Conservation (phyloP, 1,140 invertebrate species). For the Anoplolepis gracilipes region DNA sequence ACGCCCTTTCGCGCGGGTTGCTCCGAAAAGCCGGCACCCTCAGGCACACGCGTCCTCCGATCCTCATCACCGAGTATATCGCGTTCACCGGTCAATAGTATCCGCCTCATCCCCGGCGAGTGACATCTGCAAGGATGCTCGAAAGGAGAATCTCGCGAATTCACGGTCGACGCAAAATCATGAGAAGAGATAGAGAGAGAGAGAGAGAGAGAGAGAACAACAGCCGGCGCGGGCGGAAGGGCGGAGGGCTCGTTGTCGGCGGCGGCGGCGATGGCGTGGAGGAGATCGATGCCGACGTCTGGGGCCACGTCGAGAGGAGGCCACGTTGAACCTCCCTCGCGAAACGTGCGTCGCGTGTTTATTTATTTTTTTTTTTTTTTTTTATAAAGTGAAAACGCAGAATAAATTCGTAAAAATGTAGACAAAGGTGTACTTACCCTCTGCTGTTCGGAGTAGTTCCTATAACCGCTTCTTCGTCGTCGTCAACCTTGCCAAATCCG, state of each 20-base stretch:
- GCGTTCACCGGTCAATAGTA: conserved; percentile 20
- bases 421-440: no score
- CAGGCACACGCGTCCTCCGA: neutral
- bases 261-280: conserved; percentile 68
- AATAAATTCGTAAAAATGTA: no score
- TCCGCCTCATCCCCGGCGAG: neutral
- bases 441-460: no score
- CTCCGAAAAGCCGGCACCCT: neutral
- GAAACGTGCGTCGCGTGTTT: neutral
- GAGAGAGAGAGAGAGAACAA: neutral
- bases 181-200: conserved; percentile 8
- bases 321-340: conserved; percentile 15
- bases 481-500: no score
- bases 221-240: conserved; percentile 56
- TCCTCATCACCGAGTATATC: neutral
- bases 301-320: conserved; percentile 65
- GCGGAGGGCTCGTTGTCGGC: conserved; percentile 49
- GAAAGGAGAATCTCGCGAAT: neutral
- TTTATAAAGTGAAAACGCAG: no score
- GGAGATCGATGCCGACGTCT: conserved; percentile 76
- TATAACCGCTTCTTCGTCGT: no score
- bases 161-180: neutral
- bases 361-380: no score
- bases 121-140: conserved; percentile 2
- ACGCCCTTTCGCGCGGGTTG: neutral